A percentile compares a stretch with the other conserved stretches of the same genome.
phyloP scores from a whole-genome alignment of 2,888 invertebrate genomes.

The Nymphalis polychloros region DNA sequence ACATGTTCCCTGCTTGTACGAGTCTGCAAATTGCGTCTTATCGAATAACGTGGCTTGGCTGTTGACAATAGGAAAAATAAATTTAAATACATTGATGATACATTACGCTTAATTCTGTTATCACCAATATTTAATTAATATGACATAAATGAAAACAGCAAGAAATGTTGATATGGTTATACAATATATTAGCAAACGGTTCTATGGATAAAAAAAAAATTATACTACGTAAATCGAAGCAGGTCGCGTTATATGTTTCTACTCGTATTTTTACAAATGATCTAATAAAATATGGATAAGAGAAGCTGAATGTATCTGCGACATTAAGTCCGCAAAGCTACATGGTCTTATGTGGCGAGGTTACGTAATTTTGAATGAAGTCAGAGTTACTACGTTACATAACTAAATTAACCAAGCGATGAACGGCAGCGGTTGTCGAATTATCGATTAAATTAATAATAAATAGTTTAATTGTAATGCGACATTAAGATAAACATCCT shows the following conservation, averaged over 20 bases:
- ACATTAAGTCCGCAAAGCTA: conserved; percentile 59
- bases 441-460: conserved; percentile 1
- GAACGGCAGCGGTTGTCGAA: conserved; percentile 42
- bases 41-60: neutral
- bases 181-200: conserved; percentile 6
- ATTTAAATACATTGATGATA: neutral
- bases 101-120: too few relatives aligned
- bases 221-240: neutral
- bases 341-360: conserved; percentile 49
- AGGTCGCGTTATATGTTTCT: neutral
- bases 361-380: conserved; percentile 64
- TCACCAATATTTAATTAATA: neutral
- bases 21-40: neutral
- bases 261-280: conserved; percentile 11
- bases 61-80: neutral
- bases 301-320: conserved; percentile 56
- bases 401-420: conserved; percentile 54
- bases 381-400: conserved; percentile 61
- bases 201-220: neutral
- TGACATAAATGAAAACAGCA: neutral
- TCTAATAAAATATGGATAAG: conserved; percentile 40
- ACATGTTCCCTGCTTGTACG: conserved; percentile 17
- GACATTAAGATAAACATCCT: neutral
- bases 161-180: neutral
- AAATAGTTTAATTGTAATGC: conserved; percentile 3